These are phyloP conservation scores for Leptoclinus maculatus DNA, from an alignment of 2,797 vertebrate genomes.

Conservation along the genomic window DNA sequence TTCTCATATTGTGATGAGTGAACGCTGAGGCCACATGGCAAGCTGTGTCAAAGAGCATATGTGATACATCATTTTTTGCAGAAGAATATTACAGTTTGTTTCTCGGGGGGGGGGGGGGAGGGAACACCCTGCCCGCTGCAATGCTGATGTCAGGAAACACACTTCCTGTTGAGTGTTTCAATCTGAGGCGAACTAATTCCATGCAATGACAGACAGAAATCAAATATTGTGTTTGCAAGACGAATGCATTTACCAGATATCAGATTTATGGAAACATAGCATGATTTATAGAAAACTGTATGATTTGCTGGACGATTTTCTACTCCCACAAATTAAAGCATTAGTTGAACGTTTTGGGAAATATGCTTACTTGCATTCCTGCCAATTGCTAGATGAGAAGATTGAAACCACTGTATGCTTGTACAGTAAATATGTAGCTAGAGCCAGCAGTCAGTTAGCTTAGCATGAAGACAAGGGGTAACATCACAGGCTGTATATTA, in stretches of 20 bases:
- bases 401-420: background rate
- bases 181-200: background rate
- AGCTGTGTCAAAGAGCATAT: slow-evolving; percentile 14
- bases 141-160: slow-evolving; percentile 47
- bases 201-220: background rate
- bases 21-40: background rate
- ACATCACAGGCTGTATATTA: too few species aligned
- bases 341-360: background rate
- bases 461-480: background rate
- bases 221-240: background rate
- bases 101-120: too few species aligned
- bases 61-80: slow-evolving; percentile 19
- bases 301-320: background rate
- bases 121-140: background rate
- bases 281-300: background rate
- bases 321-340: background rate
- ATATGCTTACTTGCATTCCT: background rate
- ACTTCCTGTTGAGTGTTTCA: slow-evolving; percentile 61
- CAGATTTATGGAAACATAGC: background rate
- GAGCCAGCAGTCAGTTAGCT: background rate
- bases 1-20: slow-evolving; percentile 23
- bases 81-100: background rate
- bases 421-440: background rate
- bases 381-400: background rate
- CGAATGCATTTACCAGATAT: background rate